Conservation (phyloP, 2,797 vertebrate genomes). For the Pseudochromis fuscus region DNA sequence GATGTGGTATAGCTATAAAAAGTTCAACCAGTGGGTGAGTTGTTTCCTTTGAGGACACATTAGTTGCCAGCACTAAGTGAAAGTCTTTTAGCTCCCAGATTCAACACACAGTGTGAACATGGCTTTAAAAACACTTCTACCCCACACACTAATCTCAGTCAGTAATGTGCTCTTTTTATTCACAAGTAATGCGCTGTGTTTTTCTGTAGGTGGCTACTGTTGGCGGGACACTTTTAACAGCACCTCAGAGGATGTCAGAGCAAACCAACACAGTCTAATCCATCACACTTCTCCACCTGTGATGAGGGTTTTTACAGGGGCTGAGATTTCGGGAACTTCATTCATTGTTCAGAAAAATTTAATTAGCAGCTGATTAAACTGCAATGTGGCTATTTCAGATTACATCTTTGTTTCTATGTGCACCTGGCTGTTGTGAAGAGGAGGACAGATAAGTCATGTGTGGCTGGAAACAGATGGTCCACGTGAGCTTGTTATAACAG, state of each 20-base stretch:
- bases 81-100: no score
- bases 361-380: background rate
- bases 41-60: no score
- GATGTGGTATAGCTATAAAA: no score
- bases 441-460: conserved; percentile 10
- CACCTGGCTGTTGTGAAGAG: background rate
- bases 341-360: background rate
- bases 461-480: conserved; percentile 13
- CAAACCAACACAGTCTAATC: background rate
- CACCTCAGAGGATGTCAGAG: no score
- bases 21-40: no score
- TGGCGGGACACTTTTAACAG: no score
- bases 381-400: background rate
- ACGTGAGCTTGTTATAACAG: conserved; percentile 15
- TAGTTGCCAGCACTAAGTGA: no score
- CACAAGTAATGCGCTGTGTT: no score
- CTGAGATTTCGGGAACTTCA: background rate
- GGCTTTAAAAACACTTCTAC: background rate
- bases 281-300: background rate
- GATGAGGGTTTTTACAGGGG: background rate
- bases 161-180: background rate
- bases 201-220: no score
- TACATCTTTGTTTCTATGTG: background rate
- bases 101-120: background rate
- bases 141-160: no score